A percentile compares a stretch with the other conserved stretches of the same genome.
These are phyloP conservation scores for Ispidina picta DNA, from an alignment of 2,797 vertebrate species.

Conservation along the genomic window DNA sequence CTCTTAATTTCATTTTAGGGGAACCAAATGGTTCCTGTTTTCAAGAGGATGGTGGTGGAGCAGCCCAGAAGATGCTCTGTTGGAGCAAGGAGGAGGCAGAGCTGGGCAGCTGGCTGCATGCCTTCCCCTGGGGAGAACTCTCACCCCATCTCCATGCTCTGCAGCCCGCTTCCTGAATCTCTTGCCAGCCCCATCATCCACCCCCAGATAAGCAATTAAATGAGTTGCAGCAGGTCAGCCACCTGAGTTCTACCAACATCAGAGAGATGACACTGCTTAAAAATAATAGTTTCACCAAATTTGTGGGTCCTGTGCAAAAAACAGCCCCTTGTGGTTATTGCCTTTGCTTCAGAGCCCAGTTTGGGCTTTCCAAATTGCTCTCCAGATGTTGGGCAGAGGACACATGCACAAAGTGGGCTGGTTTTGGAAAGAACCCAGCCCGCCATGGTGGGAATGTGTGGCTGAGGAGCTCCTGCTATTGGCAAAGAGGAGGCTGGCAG, in stretches of 20 bases:
- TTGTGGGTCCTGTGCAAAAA: background rate
- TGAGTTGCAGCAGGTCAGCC: background rate
- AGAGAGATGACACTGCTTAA: background rate
- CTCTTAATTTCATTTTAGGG: background rate
- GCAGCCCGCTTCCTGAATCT: background rate
- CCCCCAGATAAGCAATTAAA: background rate
- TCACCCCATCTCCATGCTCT: background rate
- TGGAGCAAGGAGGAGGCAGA: background rate
- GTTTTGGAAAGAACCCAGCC: background rate
- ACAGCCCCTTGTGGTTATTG: background rate
- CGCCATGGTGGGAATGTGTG: background rate
- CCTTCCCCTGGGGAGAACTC: background rate
- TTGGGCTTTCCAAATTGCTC: background rate
- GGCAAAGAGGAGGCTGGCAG: conserved; percentile 1
- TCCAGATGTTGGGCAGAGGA: background rate
- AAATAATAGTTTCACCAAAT: background rate
- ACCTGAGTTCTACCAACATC: background rate
- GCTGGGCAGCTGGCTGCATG: background rate
- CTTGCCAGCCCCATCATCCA: background rate
- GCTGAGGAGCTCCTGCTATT: background rate
- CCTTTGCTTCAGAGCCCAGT: accelerated
- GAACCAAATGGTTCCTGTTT: background rate
- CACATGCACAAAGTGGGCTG: background rate
- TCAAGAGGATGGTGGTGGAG: background rate
- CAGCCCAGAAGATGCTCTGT: background rate